phyloP scores from a whole-genome alignment of 2,797 vertebrate species.

The Muraenolepis orangiensis region DNA sequence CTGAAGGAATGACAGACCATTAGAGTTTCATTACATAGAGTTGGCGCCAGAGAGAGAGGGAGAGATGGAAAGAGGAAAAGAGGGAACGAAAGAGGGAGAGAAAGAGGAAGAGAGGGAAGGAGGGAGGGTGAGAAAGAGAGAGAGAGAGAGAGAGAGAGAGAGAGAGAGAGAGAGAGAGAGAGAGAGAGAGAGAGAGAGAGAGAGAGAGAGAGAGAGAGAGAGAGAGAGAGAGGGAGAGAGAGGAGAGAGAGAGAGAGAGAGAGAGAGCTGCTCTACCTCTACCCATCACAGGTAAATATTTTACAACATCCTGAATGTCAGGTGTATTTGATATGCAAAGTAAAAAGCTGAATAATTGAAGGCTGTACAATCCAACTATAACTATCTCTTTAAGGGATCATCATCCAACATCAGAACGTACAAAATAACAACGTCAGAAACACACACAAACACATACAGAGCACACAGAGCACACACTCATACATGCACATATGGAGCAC shows the following conservation, averaged over 20 bases:
- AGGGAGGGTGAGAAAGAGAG: background rate
- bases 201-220: conserved; percentile 3
- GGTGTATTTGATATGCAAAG: conserved; percentile 57
- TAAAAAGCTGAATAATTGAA: conserved; percentile 7
- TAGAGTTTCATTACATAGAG: conserved; percentile 70
- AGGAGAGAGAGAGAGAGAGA: no score
- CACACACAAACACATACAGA: no score
- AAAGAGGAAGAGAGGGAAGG: conserved; percentile 2
- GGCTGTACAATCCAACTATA: no score
- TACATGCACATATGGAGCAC: no score
- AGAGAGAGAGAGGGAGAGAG: background rate
- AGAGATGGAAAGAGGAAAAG: conserved; percentile 41
- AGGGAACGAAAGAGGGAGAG: conserved; percentile 1
- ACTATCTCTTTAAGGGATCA: no score
- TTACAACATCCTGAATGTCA: conserved; percentile 48
- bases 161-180: conserved; percentile 5
- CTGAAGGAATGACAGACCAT: conserved; percentile 68
- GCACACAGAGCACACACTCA: no score
- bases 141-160: background rate
- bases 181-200: conserved; percentile 29
- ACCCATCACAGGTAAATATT: conserved; percentile 54
- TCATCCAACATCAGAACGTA: no score
- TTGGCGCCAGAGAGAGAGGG: conserved; percentile 44
- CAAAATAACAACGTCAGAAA: no score
- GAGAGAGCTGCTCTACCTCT: conserved; percentile 23